Conservation (phyloP, 2,888 invertebrate species). For the Morpho achilles region DNA sequence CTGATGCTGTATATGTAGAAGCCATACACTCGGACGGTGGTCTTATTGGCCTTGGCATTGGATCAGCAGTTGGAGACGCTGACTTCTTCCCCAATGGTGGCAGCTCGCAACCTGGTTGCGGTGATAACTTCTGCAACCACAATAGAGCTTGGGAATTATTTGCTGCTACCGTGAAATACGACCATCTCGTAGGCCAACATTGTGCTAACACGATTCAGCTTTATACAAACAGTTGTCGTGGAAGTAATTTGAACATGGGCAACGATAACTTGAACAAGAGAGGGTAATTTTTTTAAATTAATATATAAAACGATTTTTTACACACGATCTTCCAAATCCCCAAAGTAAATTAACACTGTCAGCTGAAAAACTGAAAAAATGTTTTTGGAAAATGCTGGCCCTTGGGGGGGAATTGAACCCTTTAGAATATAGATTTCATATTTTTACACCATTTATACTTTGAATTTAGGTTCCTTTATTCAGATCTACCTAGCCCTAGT, state of each 20-base stretch:
- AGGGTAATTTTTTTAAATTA: constrained; percentile 34
- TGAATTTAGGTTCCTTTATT: too few relatives aligned
- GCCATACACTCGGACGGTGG: constrained; percentile 56
- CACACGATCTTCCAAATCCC: too few relatives aligned
- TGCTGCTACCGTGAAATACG: constrained; percentile 38
- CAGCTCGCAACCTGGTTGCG: constrained; percentile 44
- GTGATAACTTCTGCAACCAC: constrained; percentile 41
- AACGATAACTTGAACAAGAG: constrained; percentile 41
- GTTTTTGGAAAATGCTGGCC: too few relatives aligned
- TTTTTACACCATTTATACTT: too few relatives aligned
- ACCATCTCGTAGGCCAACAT: constrained; percentile 38
- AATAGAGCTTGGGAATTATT: constrained; percentile 46
- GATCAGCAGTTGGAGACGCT: constrained; percentile 54
- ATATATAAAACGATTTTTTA: too few relatives aligned
- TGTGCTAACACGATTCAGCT: constrained; percentile 38
- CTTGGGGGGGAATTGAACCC: too few relatives aligned
- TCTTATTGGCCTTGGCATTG: constrained; percentile 36
- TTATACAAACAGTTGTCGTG: constrained; percentile 38
- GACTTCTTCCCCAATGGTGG: constrained; percentile 80
- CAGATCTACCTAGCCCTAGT: too few relatives aligned
- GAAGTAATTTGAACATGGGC: constrained; percentile 38
- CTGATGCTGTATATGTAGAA: constrained; percentile 59
- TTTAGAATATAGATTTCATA: too few relatives aligned
- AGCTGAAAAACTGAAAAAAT: too few relatives aligned
- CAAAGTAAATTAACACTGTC: too few relatives aligned